Evolutionary conservation across 2,113 vertebrate genomes (phyloP).

Genomic region (Bagarius yarrelli): DNA sequence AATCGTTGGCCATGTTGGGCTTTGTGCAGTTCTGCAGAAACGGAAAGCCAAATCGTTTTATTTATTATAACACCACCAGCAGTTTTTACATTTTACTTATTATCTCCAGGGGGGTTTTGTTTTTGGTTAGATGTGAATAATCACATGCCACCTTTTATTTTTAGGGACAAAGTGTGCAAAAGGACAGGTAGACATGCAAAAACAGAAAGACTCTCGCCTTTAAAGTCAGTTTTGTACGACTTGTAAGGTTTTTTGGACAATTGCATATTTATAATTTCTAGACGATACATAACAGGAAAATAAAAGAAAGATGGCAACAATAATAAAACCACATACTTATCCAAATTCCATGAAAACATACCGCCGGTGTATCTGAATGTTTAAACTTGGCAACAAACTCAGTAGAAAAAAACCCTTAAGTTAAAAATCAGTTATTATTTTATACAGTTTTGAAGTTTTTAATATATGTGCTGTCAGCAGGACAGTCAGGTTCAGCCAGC

Average conservation of each 20-base stretch:
- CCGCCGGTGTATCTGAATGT: not conserved
- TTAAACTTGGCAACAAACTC: not conserved
- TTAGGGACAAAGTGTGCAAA: no score
- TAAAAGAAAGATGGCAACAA: not conserved
- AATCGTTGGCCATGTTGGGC: not conserved
- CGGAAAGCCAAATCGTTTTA: not conserved
- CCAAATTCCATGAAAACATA: not conserved
- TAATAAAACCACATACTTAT: not conserved
- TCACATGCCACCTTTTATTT: not conserved
- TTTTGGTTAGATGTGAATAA: not conserved
- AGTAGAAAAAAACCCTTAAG: not conserved
- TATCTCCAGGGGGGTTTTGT: not conserved
- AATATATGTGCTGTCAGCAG: not conserved
- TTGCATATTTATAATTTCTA: not conserved
- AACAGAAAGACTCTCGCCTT: no score
- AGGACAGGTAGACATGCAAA: no score
- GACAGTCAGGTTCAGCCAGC: conserved; percentile 1
- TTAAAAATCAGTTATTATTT: no score
- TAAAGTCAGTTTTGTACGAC: no score
- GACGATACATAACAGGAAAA: not conserved
- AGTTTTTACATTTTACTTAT: not conserved
- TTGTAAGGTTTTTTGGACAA: no score
- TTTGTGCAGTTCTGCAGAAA: conserved; percentile 6
- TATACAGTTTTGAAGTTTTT: not conserved
- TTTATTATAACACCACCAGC: not conserved